Evolutionary conservation across 1,140 invertebrate genomes (phyloP), one percentile per base, ranked within the genome.

Genomic region (Bombyx mandarina): DNA sequence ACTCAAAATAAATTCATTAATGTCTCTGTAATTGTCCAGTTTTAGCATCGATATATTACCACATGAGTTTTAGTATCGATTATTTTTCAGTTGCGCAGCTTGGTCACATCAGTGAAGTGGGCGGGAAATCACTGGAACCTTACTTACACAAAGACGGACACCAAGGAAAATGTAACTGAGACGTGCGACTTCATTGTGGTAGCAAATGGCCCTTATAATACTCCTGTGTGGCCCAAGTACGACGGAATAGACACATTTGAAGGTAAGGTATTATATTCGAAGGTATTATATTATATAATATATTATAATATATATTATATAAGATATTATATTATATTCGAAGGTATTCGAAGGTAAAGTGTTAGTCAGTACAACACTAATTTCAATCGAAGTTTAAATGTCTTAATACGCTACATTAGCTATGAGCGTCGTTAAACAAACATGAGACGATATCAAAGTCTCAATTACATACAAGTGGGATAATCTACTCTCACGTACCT

Each of bases 201-300:
- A 6, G 96, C 95, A 67, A 97, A 93, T 73, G 96, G 96, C 1
- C 93, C 94, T 75, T 94, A 94, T 62, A 91, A 92, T 60, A 88
- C 91, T 10, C 91, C 91, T 0, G 82, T 82, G 44, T 67, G 89
- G 55, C 90, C 92, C 6, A 71, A 82, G 7, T 78, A 94, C 54
- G 77, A 89, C 22, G 93, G 93, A 43, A 73, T 89, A 18, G 79
- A 92, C 1, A 63, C 73, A 7, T 97, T 96, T 69, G 77, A 89
- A 77, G 95, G 95, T 59, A 63, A 7, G 3, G 2, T 44, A 43
- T 44, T 12, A 1, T 51, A 51, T 12, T 22, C 9, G 10, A n/a
- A n/a, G 7, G 7, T 7, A 45, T 45, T 45, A 45, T 45, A n/a
- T n/a, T 45, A 7, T 45, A 45, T 45, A 7, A 45, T 10, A 10